Evolutionary conservation across 2,888 invertebrate species (phyloP).

Genomic region (Brachycybe producta): DNA sequence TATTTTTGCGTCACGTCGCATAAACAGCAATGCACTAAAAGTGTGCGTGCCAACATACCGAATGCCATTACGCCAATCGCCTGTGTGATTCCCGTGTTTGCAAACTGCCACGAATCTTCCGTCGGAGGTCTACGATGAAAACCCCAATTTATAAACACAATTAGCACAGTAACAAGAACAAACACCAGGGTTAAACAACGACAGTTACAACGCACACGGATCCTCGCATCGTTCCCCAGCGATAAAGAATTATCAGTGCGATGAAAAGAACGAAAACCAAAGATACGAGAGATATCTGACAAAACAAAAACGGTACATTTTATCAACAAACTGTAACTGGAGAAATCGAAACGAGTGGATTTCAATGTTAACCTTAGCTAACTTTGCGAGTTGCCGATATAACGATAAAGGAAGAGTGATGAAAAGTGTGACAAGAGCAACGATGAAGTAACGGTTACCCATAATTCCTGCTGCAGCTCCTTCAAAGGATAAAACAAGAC

Average conservation of each 20-base stretch:
- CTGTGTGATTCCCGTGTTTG: constrained; percentile 57
- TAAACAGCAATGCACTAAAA: not conserved
- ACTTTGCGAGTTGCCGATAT: constrained; percentile 56
- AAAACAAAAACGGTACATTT: too few species aligned
- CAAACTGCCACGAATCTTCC: constrained; percentile 54
- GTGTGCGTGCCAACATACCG: constrained; percentile 41
- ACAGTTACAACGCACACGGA: constrained; percentile 46
- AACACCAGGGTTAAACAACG: constrained; percentile 12
- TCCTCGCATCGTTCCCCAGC: constrained; percentile 45
- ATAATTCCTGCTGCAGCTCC: constrained; percentile 43
- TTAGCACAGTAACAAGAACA: not conserved
- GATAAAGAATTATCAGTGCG: constrained; percentile 48
- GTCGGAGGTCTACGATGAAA: constrained; percentile 44
- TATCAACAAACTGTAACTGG: too few species aligned
- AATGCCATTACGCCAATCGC: constrained; percentile 75
- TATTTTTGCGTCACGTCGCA: not conserved
- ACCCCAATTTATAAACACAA: constrained; percentile 4
- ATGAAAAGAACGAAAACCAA: constrained; percentile 60
- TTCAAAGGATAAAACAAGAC: constrained; percentile 21
- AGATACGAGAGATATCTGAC: constrained; percentile 46
- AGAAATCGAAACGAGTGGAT: too few species aligned
- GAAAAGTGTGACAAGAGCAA: constrained; percentile 55
- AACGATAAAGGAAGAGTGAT: constrained; percentile 65
- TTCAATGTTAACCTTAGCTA: constrained; percentile 50
- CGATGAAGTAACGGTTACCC: constrained; percentile 51